These are phyloP conservation scores for Heteractis magnifica DNA, from an alignment of 92 coral and sea anemone species.

Conservation along the genomic window DNA sequence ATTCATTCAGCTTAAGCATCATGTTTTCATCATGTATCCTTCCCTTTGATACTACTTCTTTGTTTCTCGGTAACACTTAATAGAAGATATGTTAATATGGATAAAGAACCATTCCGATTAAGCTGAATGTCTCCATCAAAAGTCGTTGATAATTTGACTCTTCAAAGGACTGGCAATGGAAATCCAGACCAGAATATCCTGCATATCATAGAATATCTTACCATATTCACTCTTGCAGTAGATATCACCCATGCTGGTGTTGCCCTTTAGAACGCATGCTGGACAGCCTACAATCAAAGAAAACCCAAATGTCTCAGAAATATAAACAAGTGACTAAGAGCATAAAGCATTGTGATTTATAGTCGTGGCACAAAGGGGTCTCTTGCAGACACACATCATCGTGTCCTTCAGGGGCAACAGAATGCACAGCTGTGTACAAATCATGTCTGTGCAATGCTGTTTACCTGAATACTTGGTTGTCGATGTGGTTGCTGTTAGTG, in stretches of 20 bases:
- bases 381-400: no score
- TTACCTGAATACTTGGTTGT: conserved; percentile 13
- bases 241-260: conserved; percentile 5
- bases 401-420: no score
- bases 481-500: not conserved
- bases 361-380: no score
- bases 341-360: no score
- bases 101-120: no score
- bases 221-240: conserved; percentile 24
- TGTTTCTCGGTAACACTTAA: no score
- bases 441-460: not conserved
- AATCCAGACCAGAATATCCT: not conserved
- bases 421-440: not conserved
- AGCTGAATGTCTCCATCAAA: not conserved
- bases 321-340: no score
- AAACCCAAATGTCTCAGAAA: not conserved
- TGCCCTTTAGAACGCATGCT: not conserved
- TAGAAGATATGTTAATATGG: no score
- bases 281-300: conserved; percentile 23
- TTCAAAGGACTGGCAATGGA: not conserved
- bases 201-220: conserved; percentile 5
- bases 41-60: no score
- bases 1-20: no score
- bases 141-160: not conserved
- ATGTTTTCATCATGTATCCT: no score